Conservation (phyloP, 2,797 vertebrate genomes). For the Notoglanidium macrostoma region DNA sequence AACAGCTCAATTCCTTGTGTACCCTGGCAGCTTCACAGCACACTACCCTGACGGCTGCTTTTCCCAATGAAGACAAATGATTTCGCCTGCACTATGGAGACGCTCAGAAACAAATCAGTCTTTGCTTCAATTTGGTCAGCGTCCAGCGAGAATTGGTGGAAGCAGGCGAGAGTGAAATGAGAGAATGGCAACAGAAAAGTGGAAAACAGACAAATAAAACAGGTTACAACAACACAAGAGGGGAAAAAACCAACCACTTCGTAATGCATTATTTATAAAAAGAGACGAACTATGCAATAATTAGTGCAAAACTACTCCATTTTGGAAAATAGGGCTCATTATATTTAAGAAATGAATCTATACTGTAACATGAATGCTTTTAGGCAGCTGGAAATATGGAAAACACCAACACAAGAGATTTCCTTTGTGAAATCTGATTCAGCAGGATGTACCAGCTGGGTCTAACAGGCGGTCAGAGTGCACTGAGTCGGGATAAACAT, state of each 20-base stretch:
- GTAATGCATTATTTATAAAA: not conserved
- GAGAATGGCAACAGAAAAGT: not conserved
- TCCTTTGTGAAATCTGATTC: conserved; percentile 26
- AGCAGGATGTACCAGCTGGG: not conserved
- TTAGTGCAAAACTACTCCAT: not conserved
- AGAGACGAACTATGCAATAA: not conserved
- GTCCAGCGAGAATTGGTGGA: not conserved
- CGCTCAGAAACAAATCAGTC: conserved; percentile 27
- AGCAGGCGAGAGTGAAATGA: not conserved
- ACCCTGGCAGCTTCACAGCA: not conserved
- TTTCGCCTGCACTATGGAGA: not conserved
- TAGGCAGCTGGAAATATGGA: not conserved
- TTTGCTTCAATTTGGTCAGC: conserved; percentile 1
- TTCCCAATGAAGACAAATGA: conserved; percentile 25
- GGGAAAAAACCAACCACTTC: not conserved
- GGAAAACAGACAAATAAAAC: not conserved
- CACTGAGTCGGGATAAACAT: conserved; percentile 51
- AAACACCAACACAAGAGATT: not conserved
- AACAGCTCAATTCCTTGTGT: conserved; percentile 41
- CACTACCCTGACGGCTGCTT: too few relatives aligned
- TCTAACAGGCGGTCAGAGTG: conserved; percentile 46
- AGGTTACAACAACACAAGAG: not conserved
- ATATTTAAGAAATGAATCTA: not conserved
- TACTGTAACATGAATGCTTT: not conserved
- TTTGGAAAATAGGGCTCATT: not conserved